These are phyloP conservation scores for Camponotus pennsylvanicus DNA, from an alignment of 1,140 invertebrate species.

Conservation along the genomic window DNA sequence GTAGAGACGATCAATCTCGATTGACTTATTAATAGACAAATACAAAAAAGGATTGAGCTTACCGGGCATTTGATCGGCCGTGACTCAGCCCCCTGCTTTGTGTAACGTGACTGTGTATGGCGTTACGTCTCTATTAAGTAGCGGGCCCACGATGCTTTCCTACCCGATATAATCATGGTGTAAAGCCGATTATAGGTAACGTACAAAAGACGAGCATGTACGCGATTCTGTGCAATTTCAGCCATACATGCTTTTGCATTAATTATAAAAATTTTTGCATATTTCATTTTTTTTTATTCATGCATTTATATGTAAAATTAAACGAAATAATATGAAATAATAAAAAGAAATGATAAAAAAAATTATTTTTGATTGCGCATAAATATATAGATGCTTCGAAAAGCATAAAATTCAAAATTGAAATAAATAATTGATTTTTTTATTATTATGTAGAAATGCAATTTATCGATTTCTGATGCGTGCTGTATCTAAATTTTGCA, in stretches of 20 bases:
- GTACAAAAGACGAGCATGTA: slow-evolving; percentile 31
- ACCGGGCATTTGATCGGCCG: slow-evolving; percentile 47
- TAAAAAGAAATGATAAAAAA: not conserved
- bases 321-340: not conserved
- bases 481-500: not conserved
- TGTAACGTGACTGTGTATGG: slow-evolving; percentile 64
- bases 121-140: slow-evolving; percentile 62
- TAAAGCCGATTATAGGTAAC: slow-evolving; percentile 38
- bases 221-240: not conserved
- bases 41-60: slow-evolving; percentile 26
- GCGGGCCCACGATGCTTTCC: slow-evolving; percentile 23
- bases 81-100: slow-evolving; percentile 54
- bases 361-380: slow-evolving; percentile 11
- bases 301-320: not conserved
- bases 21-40: slow-evolving; percentile 50
- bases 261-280: not conserved
- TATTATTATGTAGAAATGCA: not conserved
- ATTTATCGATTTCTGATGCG: not conserved
- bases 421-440: not conserved
- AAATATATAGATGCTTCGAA: not conserved
- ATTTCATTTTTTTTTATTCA: not conserved
- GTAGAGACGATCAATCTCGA: not conserved
- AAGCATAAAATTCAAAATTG: not conserved
- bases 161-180: slow-evolving; percentile 59
- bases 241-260: not conserved